Percentiles rank a stretch among this genome's conserved stretches.
These are phyloP conservation scores for Mastigias papua DNA, from an alignment of 30 jellyfish, hydroid and myxozoan genomes.

Conservation along the genomic window DNA sequence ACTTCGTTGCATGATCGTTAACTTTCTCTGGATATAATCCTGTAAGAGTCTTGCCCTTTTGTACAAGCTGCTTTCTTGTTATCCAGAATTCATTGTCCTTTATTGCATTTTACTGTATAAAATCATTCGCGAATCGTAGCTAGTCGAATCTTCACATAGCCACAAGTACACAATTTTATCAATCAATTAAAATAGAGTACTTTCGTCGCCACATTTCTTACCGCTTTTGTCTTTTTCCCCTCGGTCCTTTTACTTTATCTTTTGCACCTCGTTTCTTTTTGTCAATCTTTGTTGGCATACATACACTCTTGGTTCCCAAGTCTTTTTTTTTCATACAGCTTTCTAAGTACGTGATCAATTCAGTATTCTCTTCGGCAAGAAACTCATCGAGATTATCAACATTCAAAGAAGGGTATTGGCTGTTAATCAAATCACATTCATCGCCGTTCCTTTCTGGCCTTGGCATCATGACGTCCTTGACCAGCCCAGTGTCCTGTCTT, in stretches of 20 bases:
- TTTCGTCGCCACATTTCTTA: neutral
- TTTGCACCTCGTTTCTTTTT: conserved; percentile 1
- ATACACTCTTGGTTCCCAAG: neutral
- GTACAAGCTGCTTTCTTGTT: too few relatives aligned
- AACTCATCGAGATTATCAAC: conserved; percentile 57
- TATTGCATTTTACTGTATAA: neutral
- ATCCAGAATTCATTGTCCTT: neutral
- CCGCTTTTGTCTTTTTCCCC: neutral
- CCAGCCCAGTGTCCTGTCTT: conserved; percentile 21
- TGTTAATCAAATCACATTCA: conserved; percentile 35
- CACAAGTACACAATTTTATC: neutral
- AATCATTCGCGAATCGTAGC: neutral
- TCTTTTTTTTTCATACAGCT: neutral
- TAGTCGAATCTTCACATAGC: neutral
- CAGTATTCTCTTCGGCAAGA: conserved; percentile 49
- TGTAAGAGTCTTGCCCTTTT: too few relatives aligned
- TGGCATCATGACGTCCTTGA: conserved; percentile 75
- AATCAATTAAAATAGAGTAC: neutral
- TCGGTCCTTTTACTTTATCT: neutral
- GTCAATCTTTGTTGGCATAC: neutral
- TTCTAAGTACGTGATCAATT: conserved; percentile 36
- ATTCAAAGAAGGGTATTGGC: conserved; percentile 6
- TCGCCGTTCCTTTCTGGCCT: conserved; percentile 45
- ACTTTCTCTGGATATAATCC: too few relatives aligned
- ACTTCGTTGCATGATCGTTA: too few relatives aligned